Base-by-base conservation (phyloP, 2,888 invertebrate genomes). In the Ryuthela nishihirai region DNA sequence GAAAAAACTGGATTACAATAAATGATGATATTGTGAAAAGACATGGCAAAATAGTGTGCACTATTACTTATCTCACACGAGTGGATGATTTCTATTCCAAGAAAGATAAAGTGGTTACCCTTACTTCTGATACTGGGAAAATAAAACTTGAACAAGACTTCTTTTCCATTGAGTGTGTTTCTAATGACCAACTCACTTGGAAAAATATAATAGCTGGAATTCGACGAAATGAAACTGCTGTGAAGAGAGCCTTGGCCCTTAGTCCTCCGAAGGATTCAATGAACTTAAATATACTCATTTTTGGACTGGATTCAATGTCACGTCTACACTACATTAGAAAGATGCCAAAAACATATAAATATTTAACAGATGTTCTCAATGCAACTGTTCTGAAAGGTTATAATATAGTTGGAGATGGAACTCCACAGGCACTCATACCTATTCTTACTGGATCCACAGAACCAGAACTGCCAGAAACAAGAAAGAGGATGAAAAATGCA, bases 231-330 rank as follows among this genome's bases (percentile, higher is more conserved):
- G 73, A 76, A 35, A 71, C 73, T 41, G 69, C 71, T 10, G 74
- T 73, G 9, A 25, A 43, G n/a, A 32, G 62, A 18, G 52, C 54
- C 0, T 76, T 72, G 17, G 83, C 81, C 80, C 72, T 76, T 17
- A 72, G 75, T 45, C 71, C 80, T 21, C 75, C 78, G 0, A 54
- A 69, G 10, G 74, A 76, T 47, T 74, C 79, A 48, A 69, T 82
- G 10, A 79, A 78, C 42, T 69, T 83, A 38, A 89, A 88, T 72
- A 83, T 92, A 0, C 73, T 93, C 0, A 88, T 92, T 78, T 82
- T 91, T 64, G 92, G 90, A 0, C 87, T 89, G 68, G 94, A 95
- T 75, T 93, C 94, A 0, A 74, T 94, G 1, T 89, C 93, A 0
- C 81, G 85, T 43, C 85, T 88, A 74, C 84, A 87, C 7, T 89